A percentile compares a stretch with the other conserved stretches of the same genome.
phyloP scores from a whole-genome alignment of 2,888 invertebrate species.

The Beris morrisii region DNA sequence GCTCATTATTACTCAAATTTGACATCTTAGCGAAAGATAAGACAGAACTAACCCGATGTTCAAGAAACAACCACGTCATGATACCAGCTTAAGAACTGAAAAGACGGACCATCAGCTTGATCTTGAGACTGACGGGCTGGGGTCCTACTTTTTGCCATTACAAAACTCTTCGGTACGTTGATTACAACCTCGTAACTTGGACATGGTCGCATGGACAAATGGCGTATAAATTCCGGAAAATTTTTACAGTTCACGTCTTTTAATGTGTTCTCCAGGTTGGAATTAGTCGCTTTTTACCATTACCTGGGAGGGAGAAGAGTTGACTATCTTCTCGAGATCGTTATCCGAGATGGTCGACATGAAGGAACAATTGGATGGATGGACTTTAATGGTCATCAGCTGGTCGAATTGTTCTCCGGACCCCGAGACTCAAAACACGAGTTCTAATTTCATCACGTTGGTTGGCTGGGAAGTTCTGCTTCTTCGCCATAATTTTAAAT shows the following conservation, averaged over 20 bases:
- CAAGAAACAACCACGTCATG: no score
- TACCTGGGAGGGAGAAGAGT: neutral
- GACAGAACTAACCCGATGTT: neutral
- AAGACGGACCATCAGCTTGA: neutral
- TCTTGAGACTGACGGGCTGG: slow-evolving; percentile 8
- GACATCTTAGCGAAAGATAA: slow-evolving; percentile 32
- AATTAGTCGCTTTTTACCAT: slow-evolving; percentile 24
- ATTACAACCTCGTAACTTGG: slow-evolving; percentile 29
- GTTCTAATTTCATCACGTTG: neutral
- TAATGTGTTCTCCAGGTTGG: slow-evolving; percentile 29
- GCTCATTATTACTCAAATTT: slow-evolving; percentile 33
- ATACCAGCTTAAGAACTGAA: neutral
- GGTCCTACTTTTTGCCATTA: slow-evolving; percentile 2
- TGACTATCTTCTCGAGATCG: slow-evolving; percentile 4
- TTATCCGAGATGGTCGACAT: slow-evolving; percentile 20
- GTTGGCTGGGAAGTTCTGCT: neutral
- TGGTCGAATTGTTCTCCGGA: no score
- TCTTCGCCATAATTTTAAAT: no score
- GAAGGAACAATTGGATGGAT: slow-evolving; percentile 3
- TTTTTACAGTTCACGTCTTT: slow-evolving; percentile 40
- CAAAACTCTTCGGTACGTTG: slow-evolving; percentile 24
- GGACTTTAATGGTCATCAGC: no score
- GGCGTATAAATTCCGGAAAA: slow-evolving; percentile 41
- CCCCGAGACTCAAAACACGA: no score
- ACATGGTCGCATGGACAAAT: slow-evolving; percentile 39